A percentile compares a stretch with the other conserved stretches of the same genome.
These are phyloP conservation scores for Catocala sponsa DNA, from an alignment of 2,888 invertebrate species.

Conservation along the genomic window DNA sequence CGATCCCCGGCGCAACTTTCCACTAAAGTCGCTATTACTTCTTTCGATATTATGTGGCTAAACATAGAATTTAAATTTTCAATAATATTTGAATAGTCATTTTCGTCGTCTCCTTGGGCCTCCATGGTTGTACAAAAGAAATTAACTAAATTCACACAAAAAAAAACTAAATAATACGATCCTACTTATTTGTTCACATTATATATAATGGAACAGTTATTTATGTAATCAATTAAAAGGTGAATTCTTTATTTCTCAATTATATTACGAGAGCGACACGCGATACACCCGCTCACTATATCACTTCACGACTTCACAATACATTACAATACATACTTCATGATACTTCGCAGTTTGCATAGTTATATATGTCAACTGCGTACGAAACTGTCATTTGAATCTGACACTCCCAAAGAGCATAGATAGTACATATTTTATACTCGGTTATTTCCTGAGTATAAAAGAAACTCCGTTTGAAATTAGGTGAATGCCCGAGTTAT, in stretches of 20 bases:
- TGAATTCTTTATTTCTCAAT: neutral
- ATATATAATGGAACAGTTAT: neutral
- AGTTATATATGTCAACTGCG: too few species aligned
- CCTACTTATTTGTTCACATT: neutral
- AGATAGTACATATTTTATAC: too few species aligned
- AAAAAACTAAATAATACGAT: neutral
- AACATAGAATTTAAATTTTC: constrained; percentile 71
- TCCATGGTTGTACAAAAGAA: constrained; percentile 33
- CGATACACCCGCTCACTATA: neutral
- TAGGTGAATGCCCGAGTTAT: too few species aligned
- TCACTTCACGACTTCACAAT: too few species aligned
- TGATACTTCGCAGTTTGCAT: too few species aligned
- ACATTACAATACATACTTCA: too few species aligned
- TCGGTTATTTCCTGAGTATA: too few species aligned
- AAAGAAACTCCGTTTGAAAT: too few species aligned
- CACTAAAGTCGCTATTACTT: constrained; percentile 70
- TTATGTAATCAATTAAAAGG: neutral
- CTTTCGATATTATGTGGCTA: constrained; percentile 64
- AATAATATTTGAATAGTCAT: constrained; percentile 57
- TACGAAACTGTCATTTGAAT: too few species aligned
- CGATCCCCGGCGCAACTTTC: constrained; percentile 76
- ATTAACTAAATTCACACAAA: constrained; percentile 1
- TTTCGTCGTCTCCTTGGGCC: constrained; percentile 29
- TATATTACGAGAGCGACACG: neutral
- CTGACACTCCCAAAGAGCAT: too few species aligned